phyloP scores from a whole-genome alignment of 2,113 vertebrate species.

The Muscicapa adusta region DNA sequence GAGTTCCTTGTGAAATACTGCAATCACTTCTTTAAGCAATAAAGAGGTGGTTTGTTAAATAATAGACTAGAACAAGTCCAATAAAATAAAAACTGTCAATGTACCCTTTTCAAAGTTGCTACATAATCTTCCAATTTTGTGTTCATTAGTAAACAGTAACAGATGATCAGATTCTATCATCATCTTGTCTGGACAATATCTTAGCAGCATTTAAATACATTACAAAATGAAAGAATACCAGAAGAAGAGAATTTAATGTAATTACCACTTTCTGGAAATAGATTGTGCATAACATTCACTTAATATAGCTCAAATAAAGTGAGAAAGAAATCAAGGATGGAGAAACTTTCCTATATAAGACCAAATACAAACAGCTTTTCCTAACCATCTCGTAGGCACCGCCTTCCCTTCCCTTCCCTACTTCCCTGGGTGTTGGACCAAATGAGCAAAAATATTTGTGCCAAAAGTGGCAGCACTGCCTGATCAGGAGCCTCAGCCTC shows the following conservation, averaged over 20 bases:
- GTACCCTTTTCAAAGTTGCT: constrained; percentile 39
- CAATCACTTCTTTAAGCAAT: constrained; percentile 59
- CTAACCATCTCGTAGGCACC: background rate
- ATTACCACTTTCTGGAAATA: constrained; percentile 51
- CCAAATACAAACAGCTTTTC: constrained; percentile 25
- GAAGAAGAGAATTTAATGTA: constrained; percentile 46
- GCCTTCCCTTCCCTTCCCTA: background rate
- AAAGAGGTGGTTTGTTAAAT: constrained; percentile 60
- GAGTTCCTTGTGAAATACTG: constrained; percentile 40
- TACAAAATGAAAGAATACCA: constrained; percentile 42
- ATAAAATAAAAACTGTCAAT: constrained; percentile 56
- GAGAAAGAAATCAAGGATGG: constrained; percentile 24
- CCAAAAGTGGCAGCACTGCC: background rate
- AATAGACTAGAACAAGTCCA: constrained; percentile 51
- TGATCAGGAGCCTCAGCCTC: background rate
- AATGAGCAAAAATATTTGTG: background rate
- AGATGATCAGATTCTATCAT: constrained; percentile 60
- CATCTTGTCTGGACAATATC: constrained; percentile 58
- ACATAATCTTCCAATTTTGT: constrained; percentile 51
- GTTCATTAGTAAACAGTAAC: constrained; percentile 62
- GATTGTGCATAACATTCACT: background rate
- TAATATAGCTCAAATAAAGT: constrained; percentile 39
- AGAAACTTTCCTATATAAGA: constrained; percentile 9
- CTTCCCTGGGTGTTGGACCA: background rate
- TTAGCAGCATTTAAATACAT: constrained; percentile 46